Evolutionary conservation across 2,113 vertebrate genomes (phyloP).

Genomic region (Macaca nemestrina): DNA sequence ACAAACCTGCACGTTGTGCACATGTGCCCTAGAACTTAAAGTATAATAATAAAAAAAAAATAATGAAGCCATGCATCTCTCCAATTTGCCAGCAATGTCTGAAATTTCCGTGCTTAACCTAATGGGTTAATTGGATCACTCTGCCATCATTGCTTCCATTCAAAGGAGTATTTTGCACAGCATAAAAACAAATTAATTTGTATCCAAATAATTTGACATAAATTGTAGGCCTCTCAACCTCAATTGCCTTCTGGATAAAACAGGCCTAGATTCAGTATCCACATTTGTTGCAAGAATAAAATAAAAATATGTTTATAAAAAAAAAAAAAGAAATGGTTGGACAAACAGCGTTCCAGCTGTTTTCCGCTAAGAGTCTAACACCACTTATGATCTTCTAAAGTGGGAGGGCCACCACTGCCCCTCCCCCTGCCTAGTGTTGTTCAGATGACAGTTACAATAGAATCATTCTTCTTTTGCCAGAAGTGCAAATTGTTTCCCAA

Average conservation of each 20-base stretch:
- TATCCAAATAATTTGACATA: conserved; percentile 34
- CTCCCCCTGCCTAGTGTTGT: background rate
- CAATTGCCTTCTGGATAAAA: conserved; percentile 35
- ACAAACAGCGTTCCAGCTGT: background rate
- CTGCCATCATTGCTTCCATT: background rate
- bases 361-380: background rate
- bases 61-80: background rate
- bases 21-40: too few relatives aligned
- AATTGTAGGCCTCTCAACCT: conserved; percentile 19
- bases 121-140: background rate
- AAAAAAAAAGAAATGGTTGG: background rate
- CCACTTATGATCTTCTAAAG: background rate
- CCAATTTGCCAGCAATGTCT: background rate
- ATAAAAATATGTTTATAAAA: background rate
- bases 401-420: background rate
- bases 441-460: conserved; percentile 1
- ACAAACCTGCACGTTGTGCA: too few relatives aligned
- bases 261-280: background rate
- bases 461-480: conserved; percentile 33
- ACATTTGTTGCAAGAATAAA: conserved; percentile 29
- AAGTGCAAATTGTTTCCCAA: background rate
- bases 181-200: conserved; percentile 38
- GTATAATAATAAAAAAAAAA: too few relatives aligned
- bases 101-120: background rate
- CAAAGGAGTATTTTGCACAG: conserved; percentile 1